Evolutionary conservation across 2,113 vertebrate genomes (phyloP), one percentile per base, ranked within the genome.

Genomic region (Pelusios castaneus): DNA sequence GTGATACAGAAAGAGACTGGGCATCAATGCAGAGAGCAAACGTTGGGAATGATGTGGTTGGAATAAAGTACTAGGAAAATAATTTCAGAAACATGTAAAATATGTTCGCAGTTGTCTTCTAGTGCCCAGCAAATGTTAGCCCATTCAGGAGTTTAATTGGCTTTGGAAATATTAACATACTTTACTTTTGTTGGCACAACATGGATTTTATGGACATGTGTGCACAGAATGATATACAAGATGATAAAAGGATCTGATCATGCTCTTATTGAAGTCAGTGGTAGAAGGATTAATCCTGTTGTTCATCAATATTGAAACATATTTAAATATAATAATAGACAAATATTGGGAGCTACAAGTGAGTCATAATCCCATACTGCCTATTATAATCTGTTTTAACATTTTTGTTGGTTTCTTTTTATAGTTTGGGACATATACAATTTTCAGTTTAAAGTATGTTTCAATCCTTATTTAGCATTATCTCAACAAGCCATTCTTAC

Each of bases 21-120:
- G 6, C n/a, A 1, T 1, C 2, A 1, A 10, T 60, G 1, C 34
- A 34, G 45, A 10, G 11, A 8, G 14, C 2, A 5, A 83, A 0
- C 6, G 14, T 75, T 0, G 0, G 27, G 43, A 5, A 47, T 60
- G 56, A 80, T 77, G 4, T 56, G 4, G 45, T 14, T 43, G 21
- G 12, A 76, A 2, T 27, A 76, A 73, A 78, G 27, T 4, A 25
- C 27, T 73, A 86, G 75, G 91, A 89, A 82, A 49, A 0, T 0
- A 1, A 9, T 8, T 79, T 81, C n/a, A 43, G 82, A 93, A 92
- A 82, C 8, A 1, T 1, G 56, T 60, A 31, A 60, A 60, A 9
- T 63, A 56, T 77, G 21, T 43, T 91, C 55, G 24, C 73, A 13
- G 34, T 81, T 0, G 0, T 76, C 16, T 8, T 31, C 6, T 11